Percentiles rank a stretch among this genome's conserved stretches.
Conservation (phyloP, 2,888 invertebrate species). For the Andrena marginata region DNA sequence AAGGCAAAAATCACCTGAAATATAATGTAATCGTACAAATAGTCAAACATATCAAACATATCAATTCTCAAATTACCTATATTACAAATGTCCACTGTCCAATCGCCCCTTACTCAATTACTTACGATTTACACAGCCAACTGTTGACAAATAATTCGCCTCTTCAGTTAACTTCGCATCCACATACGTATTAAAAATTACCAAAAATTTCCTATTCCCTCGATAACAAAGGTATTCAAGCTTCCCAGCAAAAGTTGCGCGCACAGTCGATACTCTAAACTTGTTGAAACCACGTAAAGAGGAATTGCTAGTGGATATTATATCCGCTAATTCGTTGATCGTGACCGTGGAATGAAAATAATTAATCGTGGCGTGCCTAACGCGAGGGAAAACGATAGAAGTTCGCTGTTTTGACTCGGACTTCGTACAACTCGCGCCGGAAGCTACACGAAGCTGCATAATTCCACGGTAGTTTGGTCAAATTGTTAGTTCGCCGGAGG, state of each 20-base stretch:
- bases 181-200: no score
- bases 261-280: neutral
- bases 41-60: no score
- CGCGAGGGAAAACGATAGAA: conserved; percentile 2
- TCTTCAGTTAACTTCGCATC: no score
- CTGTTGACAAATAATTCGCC: no score
- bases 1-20: no score
- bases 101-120: no score
- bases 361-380: conserved; percentile 35
- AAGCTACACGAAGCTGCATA: conserved; percentile 61
- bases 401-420: conserved; percentile 36
- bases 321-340: neutral
- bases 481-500: conserved; percentile 67
- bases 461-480: conserved; percentile 65
- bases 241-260: neutral
- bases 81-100: no score
- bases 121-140: no score
- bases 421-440: conserved; percentile 38
- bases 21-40: no score
- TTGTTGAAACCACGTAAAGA: neutral
- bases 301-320: neutral
- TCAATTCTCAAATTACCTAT: no score
- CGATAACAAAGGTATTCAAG: neutral
- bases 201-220: neutral
- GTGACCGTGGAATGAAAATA: conserved; percentile 1